Percentiles rank a stretch among this genome's conserved stretches.
Evolutionary conservation across 2,113 vertebrate genomes (phyloP).

Genomic region (Ascaphus truei): DNA sequence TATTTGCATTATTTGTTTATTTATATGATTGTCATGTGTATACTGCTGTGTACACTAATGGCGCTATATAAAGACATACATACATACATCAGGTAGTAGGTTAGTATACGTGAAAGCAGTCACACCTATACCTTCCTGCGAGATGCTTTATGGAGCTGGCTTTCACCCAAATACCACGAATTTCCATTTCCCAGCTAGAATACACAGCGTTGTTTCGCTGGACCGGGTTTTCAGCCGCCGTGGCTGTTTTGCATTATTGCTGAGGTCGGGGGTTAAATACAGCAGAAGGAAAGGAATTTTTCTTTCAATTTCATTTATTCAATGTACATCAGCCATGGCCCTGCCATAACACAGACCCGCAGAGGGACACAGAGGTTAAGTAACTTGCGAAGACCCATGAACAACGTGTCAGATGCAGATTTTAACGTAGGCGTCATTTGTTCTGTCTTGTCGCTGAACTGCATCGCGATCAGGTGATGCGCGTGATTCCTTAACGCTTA

Average conservation of each 20-base stretch:
- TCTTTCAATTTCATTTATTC: constrained; percentile 23
- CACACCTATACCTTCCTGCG: too few species aligned
- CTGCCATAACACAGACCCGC: constrained; percentile 17
- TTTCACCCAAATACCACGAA: neutral
- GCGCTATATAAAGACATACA: too few species aligned
- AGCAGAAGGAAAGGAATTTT: constrained; percentile 36
- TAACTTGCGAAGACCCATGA: constrained; percentile 24
- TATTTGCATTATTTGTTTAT: too few species aligned
- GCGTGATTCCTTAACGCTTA: too few species aligned
- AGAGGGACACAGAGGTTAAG: constrained; percentile 14
- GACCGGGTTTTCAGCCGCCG: constrained; percentile 18
- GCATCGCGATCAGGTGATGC: neutral
- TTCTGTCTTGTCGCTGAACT: neutral
- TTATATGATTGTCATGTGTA: too few species aligned
- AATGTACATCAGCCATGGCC: neutral
- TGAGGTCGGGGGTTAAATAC: constrained; percentile 26
- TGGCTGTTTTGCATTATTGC: constrained; percentile 26
- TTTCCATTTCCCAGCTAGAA: constrained; percentile 10
- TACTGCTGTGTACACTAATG: too few species aligned
- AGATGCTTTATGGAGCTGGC: neutral
- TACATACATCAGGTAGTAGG: neutral
- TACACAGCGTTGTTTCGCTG: neutral
- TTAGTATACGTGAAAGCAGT: too few species aligned
- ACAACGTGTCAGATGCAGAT: constrained; percentile 14
- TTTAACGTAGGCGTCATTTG: neutral